Evolutionary conservation across 53 echinoderm and acorn worm species (phyloP).

Genomic region (Patiria pectinifera): DNA sequence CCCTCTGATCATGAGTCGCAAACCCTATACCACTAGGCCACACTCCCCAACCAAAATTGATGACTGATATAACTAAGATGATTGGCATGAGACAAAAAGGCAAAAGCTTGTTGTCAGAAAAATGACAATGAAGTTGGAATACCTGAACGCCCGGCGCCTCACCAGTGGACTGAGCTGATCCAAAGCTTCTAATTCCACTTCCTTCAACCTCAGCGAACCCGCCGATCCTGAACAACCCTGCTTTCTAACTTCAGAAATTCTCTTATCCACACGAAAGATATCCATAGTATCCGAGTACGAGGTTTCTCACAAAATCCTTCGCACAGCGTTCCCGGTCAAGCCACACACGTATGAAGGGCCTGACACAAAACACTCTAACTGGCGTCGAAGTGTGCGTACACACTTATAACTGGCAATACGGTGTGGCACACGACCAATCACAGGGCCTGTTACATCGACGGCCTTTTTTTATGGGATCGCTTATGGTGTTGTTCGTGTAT

Average conservation of each 20-base stretch:
- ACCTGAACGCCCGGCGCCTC: constrained; percentile 75
- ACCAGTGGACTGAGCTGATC: constrained; percentile 76
- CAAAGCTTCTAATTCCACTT: constrained; percentile 41
- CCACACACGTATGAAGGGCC: neutral
- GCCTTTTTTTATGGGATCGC: neutral
- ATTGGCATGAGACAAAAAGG: too few relatives aligned
- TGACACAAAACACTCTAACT: neutral
- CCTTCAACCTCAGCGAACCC: constrained; percentile 23
- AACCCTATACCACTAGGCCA: too few relatives aligned
- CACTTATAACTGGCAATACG: neutral
- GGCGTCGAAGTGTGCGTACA: neutral
- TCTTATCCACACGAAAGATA: constrained; percentile 53
- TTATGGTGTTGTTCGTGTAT: neutral
- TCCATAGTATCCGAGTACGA: constrained; percentile 11
- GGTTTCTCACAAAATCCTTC: neutral
- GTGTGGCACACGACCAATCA: neutral
- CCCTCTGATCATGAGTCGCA: too few relatives aligned
- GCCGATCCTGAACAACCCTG: constrained; percentile 43
- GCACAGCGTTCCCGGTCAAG: neutral
- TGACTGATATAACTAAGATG: too few relatives aligned
- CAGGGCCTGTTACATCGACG: neutral
- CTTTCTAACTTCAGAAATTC: constrained; percentile 13
- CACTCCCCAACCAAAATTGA: too few relatives aligned
- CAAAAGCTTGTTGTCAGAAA: neutral
- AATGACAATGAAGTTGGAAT: neutral